Base-by-base conservation (phyloP, 2,797 vertebrate genomes). In the Melanogrammus aeglefinus region DNA sequence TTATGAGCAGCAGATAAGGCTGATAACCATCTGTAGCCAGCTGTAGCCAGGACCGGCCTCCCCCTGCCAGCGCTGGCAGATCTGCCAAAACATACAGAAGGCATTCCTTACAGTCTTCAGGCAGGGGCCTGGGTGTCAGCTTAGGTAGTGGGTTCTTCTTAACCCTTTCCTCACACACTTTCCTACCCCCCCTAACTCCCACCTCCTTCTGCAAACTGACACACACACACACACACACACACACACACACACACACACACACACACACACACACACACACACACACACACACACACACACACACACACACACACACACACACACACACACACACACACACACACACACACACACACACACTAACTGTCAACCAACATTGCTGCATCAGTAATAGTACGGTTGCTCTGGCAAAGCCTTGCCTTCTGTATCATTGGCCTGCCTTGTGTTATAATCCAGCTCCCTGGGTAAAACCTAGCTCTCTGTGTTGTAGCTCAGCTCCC, bases 1-100 rank as follows among this genome's bases (percentile, higher is more conserved):
- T 92, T 93, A 93, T 91, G 87, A 87, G 84, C 84, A 86, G 77
- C 83, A 91, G 92, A 92, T 92, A 92, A 90, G 82, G 81, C 82
- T 86, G 88, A 92, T 92, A 90, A 86, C 80, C 89, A 92, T 92
- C 90, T 92, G 89, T 78, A 90, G 91, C 87, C 83, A 89, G 29
- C 88, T 89, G 80, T 21, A 73, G 84, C 77, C 76, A 89, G 83
- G 47, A 21, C 10, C 57, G 8, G 8, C 21, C 6, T n/a, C 57
- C n/a, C n/a, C 57, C 87, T 85, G 81, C 84, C 88, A 85, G 75
- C 0, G 76, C 76, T 85, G 87, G 77, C 21, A 81, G 76, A 72
- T 13, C 87, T 87, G 89, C 90, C 92, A 92, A 91, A 90, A 88
- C 85, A 92, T 83, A 90, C 86, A 86, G 78, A 88, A 84, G 79